phyloP scores from a whole-genome alignment of 2,888 invertebrate species.

The Arctia plantaginis region DNA sequence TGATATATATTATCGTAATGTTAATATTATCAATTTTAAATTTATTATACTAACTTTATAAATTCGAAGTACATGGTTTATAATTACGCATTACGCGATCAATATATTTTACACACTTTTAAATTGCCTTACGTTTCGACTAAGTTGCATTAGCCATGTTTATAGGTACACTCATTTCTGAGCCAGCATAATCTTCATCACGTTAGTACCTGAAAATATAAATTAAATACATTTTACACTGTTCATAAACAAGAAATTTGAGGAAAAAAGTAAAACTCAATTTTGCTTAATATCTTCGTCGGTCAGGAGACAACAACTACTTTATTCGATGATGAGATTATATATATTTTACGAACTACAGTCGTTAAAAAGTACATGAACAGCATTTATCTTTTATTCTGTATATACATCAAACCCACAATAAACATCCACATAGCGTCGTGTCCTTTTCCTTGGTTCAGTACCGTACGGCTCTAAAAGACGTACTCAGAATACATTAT shows the following conservation, averaged over 20 bases:
- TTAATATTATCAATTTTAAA: no score
- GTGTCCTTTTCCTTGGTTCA: not conserved
- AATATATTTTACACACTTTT: no score
- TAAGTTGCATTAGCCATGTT: not conserved
- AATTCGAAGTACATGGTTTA: no score
- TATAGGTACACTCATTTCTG: not conserved
- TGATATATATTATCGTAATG: no score
- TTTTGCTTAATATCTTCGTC: no score
- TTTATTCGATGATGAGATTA: not conserved
- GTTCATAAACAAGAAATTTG: not conserved
- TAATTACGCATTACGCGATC: no score
- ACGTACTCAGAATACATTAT: conserved; percentile 14
- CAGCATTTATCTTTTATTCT: conserved; percentile 3
- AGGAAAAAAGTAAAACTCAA: no score
- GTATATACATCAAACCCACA: conserved; percentile 1
- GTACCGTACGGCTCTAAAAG: not conserved
- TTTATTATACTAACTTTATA: no score
- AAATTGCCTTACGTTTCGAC: not conserved
- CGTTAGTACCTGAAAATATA: not conserved
- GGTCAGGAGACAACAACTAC: not conserved
- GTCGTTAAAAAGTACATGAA: not conserved
- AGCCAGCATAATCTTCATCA: not conserved
- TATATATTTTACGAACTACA: not conserved
- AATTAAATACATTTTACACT: not conserved
- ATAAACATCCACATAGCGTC: conserved; percentile 5